Evolutionary conservation across 2,113 vertebrate genomes (phyloP).

Genomic region (Macaca nemestrina): DNA sequence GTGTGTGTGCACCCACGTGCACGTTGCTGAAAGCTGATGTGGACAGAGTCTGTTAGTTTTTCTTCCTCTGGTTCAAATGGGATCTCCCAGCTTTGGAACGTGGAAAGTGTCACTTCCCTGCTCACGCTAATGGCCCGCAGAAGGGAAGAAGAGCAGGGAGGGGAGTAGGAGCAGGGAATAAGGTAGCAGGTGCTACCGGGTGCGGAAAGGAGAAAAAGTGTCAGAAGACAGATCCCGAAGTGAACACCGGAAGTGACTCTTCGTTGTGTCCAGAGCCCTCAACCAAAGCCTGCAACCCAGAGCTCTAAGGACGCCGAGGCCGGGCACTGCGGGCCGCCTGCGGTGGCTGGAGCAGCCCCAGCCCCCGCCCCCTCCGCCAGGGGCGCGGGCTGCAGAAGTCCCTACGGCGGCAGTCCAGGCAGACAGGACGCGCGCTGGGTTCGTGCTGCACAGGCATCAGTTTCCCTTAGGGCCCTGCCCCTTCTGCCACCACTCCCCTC

Average conservation of each 20-base stretch:
- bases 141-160: not conserved
- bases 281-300: not conserved
- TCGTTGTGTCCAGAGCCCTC: not conserved
- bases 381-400: too few relatives aligned
- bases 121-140: rapidly evolving
- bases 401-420: too few relatives aligned
- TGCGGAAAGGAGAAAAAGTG: conserved; percentile 29
- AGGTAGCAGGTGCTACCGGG: not conserved
- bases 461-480: not conserved
- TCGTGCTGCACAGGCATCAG: rapidly evolving
- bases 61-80: not conserved
- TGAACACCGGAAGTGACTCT: conserved; percentile 50
- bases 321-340: not conserved
- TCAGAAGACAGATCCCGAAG: conserved; percentile 58
- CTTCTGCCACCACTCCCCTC: not conserved
- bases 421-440: not conserved
- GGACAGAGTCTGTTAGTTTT: not conserved
- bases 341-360: not conserved
- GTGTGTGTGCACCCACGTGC: rapidly evolving
- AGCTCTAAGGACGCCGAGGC: not conserved
- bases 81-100: not conserved
- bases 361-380: not conserved
- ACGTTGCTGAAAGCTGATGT: not conserved
- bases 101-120: rapidly evolving
- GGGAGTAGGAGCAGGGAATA: not conserved